Base-by-base conservation (phyloP, 1,140 invertebrate genomes). In the Camponotus floridanus region DNA sequence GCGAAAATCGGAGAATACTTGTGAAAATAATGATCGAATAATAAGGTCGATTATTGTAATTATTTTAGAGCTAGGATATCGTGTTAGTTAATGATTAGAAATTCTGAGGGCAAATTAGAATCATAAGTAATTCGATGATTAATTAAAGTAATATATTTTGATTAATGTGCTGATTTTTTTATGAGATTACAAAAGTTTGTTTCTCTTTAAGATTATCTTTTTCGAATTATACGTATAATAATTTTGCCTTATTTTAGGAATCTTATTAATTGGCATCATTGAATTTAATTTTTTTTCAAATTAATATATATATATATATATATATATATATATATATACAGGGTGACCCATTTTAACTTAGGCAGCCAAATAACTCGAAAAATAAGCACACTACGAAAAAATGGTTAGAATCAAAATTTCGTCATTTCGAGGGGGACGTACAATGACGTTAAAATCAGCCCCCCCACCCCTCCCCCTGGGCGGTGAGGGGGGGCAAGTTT, bases 111-210 rank as follows among this genome's bases (percentile, higher is more conserved):
- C 36, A 31, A 68, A 18, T 67, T 36, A 18, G 3, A 51, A 26
- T 64, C 13, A n/a, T 51, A 15, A 31, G 15, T 2, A 2, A 33
- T 55, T 67, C 2, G 18, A 13, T 55, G 45, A 51, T 51, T 39
- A 39, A n/a, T 51, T 39, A 39, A 55, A 18, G 1, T 42, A 7
- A 9, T 9, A 8, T 42, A 42, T 9, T 42, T 42, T 42, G 42
- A 42, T 42, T 42, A 42, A 42, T 9, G 36, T 21, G 13, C n/a
- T 59, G n/a, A 73, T 57, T 57, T 9, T 36, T 55, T n/a, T 15
- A 71, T 71, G 6, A n/a, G 15, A 71, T 55, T n/a, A 26, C 26
- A n/a, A 36, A 71, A 51, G n/a, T 33, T 51, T 71, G 15, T 31
- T 48, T 48, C 2, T 45, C 9, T 9, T 42, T 45, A 45, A 45